Percentiles rank a stretch among this genome's conserved stretches.
These are phyloP conservation scores for Aelia acuminata DNA, from an alignment of 2,888 invertebrate genomes.

Conservation along the genomic window DNA sequence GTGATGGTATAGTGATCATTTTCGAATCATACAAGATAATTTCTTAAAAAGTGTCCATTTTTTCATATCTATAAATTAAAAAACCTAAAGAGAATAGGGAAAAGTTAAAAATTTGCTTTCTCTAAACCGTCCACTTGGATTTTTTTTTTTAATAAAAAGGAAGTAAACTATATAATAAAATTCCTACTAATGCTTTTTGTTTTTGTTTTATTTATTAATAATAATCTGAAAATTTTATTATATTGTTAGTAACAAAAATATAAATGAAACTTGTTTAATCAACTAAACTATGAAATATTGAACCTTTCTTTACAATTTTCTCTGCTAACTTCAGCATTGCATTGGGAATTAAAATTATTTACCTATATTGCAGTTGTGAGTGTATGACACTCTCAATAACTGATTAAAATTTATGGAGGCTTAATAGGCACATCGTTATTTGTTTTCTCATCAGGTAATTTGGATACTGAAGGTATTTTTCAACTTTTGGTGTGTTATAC, in stretches of 20 bases:
- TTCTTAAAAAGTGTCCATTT: conserved; percentile 28
- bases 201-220: no score
- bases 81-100: background rate
- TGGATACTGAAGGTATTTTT: no score
- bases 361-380: no score
- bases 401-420: no score
- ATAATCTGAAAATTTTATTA: background rate
- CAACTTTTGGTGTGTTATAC: no score
- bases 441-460: no score
- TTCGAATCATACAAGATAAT: conserved; percentile 8
- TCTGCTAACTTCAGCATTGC: no score
- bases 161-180: background rate
- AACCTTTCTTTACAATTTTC: no score
- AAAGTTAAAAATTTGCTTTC: conserved; percentile 25
- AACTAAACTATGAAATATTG: background rate
- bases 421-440: no score
- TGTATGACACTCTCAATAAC: no score
- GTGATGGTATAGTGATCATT: conserved; percentile 39
- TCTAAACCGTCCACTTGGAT: conserved; percentile 34
- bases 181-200: background rate
- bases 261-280: background rate
- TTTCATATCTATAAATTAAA: background rate
- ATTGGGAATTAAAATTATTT: no score
- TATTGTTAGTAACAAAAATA: background rate
- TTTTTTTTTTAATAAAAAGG: background rate